Conservation (phyloP, 2,113 vertebrate species). For the Parus major region DNA sequence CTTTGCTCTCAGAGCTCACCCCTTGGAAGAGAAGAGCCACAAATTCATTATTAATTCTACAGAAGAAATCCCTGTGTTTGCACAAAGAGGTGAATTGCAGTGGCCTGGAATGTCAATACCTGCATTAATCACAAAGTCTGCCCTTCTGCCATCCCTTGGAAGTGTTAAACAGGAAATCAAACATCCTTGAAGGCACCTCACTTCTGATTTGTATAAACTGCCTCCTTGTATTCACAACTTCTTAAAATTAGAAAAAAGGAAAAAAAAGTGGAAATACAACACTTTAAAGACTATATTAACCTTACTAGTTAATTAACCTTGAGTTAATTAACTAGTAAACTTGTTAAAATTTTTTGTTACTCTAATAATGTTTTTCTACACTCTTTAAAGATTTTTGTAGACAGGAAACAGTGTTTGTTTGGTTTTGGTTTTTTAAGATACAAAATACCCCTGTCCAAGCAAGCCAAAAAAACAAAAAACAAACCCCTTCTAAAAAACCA, state of each 20-base stretch:
- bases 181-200: background rate
- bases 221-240: background rate
- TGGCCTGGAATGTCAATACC: background rate
- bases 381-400: background rate
- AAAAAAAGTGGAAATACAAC: background rate
- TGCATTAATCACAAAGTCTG: background rate
- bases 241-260: background rate
- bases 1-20: background rate
- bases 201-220: background rate
- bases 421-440: background rate
- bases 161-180: background rate
- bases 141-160: background rate
- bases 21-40: background rate
- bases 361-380: background rate
- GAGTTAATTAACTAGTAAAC: background rate
- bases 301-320: no score
- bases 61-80: background rate
- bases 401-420: background rate
- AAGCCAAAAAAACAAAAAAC: background rate
- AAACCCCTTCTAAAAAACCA: accelerated
- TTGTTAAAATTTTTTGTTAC: background rate
- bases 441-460: background rate
- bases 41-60: background rate
- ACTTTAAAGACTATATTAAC: background rate
- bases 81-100: background rate